phyloP scores from a whole-genome alignment of 35 echinoderm and acorn worm species.

The Heliocidaris tuberculata region DNA sequence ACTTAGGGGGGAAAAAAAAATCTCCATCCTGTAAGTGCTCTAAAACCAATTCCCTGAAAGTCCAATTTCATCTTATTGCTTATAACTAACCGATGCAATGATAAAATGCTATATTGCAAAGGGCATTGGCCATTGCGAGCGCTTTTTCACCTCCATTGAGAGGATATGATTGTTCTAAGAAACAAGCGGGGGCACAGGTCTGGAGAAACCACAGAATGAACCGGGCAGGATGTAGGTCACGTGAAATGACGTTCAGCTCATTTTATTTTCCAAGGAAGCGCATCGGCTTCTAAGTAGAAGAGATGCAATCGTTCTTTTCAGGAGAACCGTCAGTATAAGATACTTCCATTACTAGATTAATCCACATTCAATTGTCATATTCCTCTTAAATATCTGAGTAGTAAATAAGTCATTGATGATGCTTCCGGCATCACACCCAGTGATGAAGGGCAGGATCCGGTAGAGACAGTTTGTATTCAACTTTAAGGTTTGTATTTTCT shows the following conservation, averaged over 20 bases:
- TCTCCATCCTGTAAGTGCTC: neutral
- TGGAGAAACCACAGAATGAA: neutral
- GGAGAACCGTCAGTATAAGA: neutral
- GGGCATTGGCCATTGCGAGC: neutral
- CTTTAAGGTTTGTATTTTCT: no score
- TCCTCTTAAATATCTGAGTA: neutral
- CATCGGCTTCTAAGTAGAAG: neutral
- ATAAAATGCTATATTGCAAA: neutral
- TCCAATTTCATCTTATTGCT: conserved; percentile 12
- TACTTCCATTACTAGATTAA: conserved; percentile 12
- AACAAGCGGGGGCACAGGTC: neutral
- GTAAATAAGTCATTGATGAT: neutral
- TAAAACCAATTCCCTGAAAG: neutral
- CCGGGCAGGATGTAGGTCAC: neutral
- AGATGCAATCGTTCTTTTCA: neutral
- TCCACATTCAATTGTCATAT: neutral
- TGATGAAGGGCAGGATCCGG: neutral
- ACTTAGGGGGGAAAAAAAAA: neutral
- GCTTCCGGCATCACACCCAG: neutral
- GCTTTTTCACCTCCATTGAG: conserved; percentile 2
- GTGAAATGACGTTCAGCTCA: neutral
- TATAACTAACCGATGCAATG: neutral
- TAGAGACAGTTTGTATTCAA: no score
- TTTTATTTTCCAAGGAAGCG: neutral
- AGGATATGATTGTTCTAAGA: conserved; percentile 10